Evolutionary conservation across 2,113 vertebrate genomes (phyloP).

Genomic region (Heliornis fulica): DNA sequence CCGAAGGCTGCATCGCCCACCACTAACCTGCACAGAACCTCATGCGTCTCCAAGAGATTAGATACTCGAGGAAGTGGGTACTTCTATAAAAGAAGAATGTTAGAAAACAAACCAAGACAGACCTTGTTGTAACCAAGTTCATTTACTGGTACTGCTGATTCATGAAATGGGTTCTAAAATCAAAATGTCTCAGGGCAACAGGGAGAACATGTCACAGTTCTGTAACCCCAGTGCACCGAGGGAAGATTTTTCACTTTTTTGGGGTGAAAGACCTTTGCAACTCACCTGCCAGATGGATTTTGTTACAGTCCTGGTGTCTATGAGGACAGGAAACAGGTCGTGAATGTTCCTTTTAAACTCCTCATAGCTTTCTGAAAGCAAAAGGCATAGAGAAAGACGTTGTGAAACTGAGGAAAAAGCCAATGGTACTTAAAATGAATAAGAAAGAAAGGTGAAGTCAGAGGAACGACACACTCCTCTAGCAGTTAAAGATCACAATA

Average conservation of each 20-base stretch:
- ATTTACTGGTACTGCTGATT: not conserved
- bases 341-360: conserved; percentile 79
- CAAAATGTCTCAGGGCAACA: not conserved
- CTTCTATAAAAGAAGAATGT: conserved; percentile 45
- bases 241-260: not conserved
- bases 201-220: not conserved
- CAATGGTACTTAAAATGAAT: not conserved
- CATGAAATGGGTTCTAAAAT: not conserved
- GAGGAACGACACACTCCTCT: accelerated
- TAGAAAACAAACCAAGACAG: not conserved
- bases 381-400: not conserved
- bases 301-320: conserved; percentile 75
- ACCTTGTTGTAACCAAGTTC: not conserved
- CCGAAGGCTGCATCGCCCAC: not conserved
- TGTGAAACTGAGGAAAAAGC: not conserved
- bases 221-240: not conserved
- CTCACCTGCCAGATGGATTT: conserved; percentile 74
- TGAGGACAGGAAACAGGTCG: conserved; percentile 72
- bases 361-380: conserved; percentile 73
- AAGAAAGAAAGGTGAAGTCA: not conserved
- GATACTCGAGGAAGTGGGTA: conserved; percentile 54
- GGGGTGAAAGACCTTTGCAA: not conserved
- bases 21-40: conserved; percentile 63
- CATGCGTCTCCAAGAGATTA: conserved; percentile 59
- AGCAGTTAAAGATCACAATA: not conserved